These are phyloP conservation scores for Argyrosomus japonicus DNA, from an alignment of 2,113 vertebrate species.

Conservation along the genomic window DNA sequence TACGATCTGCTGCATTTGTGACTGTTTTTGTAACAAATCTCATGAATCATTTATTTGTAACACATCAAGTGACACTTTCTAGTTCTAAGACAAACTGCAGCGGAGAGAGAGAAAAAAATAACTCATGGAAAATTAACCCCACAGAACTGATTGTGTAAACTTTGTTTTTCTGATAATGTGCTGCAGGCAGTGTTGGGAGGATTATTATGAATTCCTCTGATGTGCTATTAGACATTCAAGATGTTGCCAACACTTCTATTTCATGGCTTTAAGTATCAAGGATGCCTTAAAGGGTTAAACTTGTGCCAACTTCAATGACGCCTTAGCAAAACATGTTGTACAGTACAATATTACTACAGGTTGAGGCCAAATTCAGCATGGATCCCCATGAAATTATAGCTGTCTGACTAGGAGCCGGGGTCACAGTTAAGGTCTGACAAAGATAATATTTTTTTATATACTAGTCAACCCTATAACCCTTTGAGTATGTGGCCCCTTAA, in stretches of 20 bases:
- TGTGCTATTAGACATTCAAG: neutral
- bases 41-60: conserved; percentile 1
- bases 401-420: neutral
- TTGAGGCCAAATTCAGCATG: neutral
- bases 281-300: neutral
- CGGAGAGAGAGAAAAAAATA: neutral
- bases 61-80: neutral
- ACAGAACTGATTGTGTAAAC: neutral
- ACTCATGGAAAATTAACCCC: neutral
- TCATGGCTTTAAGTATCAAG: neutral
- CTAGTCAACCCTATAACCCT: neutral
- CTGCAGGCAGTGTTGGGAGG: neutral
- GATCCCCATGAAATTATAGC: neutral
- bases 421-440: neutral
- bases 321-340: neutral
- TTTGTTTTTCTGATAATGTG: conserved; percentile 7
- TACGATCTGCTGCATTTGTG: neutral
- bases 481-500: no score
- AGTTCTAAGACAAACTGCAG: neutral
- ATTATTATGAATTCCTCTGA: conserved; percentile 10
- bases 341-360: no score
- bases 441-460: neutral
- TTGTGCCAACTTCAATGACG: neutral
- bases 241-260: neutral
- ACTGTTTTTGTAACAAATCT: neutral